phyloP scores from a whole-genome alignment of 2,888 invertebrate species.

The Nomada fabriciana region DNA sequence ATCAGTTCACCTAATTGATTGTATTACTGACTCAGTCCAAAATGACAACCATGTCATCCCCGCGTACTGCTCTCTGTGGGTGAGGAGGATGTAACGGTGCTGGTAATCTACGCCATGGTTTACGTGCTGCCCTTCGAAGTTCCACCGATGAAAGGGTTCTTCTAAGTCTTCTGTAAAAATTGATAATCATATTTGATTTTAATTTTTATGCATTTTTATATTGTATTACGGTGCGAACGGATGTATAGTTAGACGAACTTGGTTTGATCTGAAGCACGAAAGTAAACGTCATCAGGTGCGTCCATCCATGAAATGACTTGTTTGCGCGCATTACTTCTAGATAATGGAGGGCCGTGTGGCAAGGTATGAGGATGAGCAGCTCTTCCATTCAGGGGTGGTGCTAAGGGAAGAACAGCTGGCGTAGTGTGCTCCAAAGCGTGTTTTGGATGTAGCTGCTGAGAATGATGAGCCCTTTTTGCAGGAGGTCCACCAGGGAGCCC shows the following conservation, averaged over 20 bases:
- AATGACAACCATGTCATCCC: constrained; percentile 84
- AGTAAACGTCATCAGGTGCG: constrained; percentile 98
- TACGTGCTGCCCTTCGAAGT: constrained; percentile 93
- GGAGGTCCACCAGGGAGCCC: constrained; percentile 86
- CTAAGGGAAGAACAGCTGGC: constrained; percentile 77
- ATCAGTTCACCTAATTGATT: constrained; percentile 65
- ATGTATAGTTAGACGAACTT: constrained; percentile 88
- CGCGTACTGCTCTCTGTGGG: constrained; percentile 80
- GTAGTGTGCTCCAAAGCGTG: constrained; percentile 78
- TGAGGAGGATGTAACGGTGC: constrained; percentile 76
- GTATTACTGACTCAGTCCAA: constrained; percentile 82
- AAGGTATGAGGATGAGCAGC: constrained; percentile 80
- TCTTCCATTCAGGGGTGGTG: constrained; percentile 81
- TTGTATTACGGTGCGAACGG: background rate
- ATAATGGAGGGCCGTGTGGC: constrained; percentile 87
- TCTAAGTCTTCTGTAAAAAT: constrained; percentile 90
- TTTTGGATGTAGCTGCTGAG: constrained; percentile 79
- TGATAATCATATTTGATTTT: constrained; percentile 22
- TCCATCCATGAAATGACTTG: constrained; percentile 99
- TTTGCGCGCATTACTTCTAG: constrained; percentile 91
- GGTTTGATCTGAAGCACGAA: constrained; percentile 95
- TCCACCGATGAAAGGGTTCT: constrained; percentile 92
- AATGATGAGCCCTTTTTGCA: constrained; percentile 88
- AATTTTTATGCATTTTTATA: background rate
- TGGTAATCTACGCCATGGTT: constrained; percentile 90